Evolutionary conservation across 2,797 vertebrate genomes (phyloP), one percentile per base, ranked within the genome.

Genomic region (Anguilla pacifica): DNA sequence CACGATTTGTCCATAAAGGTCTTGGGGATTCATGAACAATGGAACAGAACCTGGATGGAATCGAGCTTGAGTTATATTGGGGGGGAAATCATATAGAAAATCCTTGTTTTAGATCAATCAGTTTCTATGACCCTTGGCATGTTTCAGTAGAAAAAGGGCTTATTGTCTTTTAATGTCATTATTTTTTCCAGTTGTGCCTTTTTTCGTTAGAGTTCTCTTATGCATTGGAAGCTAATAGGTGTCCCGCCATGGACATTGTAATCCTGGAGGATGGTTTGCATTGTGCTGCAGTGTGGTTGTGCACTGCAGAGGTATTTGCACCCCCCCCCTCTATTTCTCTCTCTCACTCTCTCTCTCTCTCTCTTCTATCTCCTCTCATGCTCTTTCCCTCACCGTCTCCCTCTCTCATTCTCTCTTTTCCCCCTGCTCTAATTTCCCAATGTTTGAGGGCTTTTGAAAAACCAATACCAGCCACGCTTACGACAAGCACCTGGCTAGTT

Each of bases 181-280:
- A 61, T 28, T 49, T 81, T 86, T 84, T 83, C 74, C 77, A 51
- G 51, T 10, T 51, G 51, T 51, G 51, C 51, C 51, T 51, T 51
- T 51, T 51, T 6, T 51, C 7, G 51, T 51, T 51, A 6, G 51
- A 51, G 10, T 82, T 86, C 43, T 85, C 39, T 81, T 10, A 28
- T 59, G 83, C 74, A 51, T 57, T 22, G 64, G 43, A 70, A 67
- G 88, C 85, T 83, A 87, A 88, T 84, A 89, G 35, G 43, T 51
- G 59, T 43, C 82, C 84, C 61, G 55, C 83, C 88, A 3, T 79
- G 57, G 15, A 46, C 39, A 61, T 22, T 61, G 83, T 57, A 87
- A 85, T 89, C 55, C 87, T 88, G 86, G 64, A 90, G 88, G 86
- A 86, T 84, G n/a, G 77, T 86, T 84, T 85, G 87, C 49, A 39